Conservation (phyloP, 2,888 invertebrate genomes). For the Pristionchus fissidentatus region DNA sequence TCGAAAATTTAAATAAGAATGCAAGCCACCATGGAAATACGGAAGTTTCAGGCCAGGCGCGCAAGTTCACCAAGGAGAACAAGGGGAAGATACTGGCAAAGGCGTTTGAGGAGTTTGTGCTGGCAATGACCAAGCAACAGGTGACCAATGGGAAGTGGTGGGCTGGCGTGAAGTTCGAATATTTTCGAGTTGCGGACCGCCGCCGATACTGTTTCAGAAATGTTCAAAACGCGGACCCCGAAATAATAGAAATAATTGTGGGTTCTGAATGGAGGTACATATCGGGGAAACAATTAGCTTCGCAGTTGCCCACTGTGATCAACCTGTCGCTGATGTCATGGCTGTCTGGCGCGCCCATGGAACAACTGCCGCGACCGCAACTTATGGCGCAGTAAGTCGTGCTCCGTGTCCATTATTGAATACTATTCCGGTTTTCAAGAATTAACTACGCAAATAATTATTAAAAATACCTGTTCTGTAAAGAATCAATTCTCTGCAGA, state of each 20-base stretch:
- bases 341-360: conserved; percentile 21
- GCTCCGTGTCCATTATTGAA: not conserved
- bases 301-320: conserved; percentile 27
- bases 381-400: conserved; percentile 35
- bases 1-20: too few species aligned
- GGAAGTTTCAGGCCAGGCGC: not conserved
- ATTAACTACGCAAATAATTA: not conserved
- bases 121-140: conserved; percentile 41
- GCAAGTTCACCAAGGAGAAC: conserved; percentile 36
- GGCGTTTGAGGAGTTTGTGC: conserved; percentile 39
- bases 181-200: not conserved
- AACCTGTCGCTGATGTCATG: conserved; percentile 42
- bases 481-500: too few species aligned
- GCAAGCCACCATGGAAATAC: not conserved
- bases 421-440: too few species aligned
- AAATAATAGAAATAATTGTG: not conserved
- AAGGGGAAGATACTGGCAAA: conserved; percentile 27
- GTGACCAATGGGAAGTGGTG: not conserved
- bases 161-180: not conserved
- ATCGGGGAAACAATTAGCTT: not conserved
- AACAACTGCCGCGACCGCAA: conserved; percentile 30
- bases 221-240: not conserved
- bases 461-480: not conserved
- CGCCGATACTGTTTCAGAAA: not conserved
- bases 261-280: not conserved